Evolutionary conservation across 92 coral and sea anemone species (phyloP).

Genomic region (Pocillopora grandis): DNA sequence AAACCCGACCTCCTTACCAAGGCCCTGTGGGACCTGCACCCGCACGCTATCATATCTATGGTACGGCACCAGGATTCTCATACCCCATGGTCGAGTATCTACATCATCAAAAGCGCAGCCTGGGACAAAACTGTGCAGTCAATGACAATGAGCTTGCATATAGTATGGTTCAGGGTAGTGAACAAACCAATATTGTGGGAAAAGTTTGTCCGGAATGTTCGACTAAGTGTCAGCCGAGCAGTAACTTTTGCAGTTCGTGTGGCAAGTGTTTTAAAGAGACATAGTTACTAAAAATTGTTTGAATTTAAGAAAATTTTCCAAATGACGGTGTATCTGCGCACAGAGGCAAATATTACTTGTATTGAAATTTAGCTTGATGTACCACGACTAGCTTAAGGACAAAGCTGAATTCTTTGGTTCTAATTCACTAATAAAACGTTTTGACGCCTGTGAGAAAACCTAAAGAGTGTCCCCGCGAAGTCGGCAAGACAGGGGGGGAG

Average conservation of each 20-base stretch:
- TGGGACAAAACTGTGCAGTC: constrained; percentile 20
- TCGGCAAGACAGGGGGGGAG: too few relatives aligned
- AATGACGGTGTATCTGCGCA: not conserved
- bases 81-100: constrained; percentile 79
- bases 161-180: not conserved
- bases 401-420: too few relatives aligned
- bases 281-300: constrained; percentile 1
- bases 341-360: too few relatives aligned
- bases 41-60: constrained; percentile 61
- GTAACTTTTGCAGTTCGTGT: constrained; percentile 80
- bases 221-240: constrained; percentile 56
- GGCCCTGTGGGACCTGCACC: constrained; percentile 56
- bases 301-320: not conserved
- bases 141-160: constrained; percentile 27
- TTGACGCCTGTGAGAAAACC: too few relatives aligned
- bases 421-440: too few relatives aligned
- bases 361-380: too few relatives aligned
- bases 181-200: constrained; percentile 65
- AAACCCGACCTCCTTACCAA: constrained; percentile 59
- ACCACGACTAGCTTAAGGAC: too few relatives aligned
- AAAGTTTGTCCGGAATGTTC: constrained; percentile 80
- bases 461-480: too few relatives aligned
- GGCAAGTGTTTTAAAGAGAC: constrained; percentile 78
- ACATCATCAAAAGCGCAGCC: constrained; percentile 58
- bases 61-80: constrained; percentile 59